phyloP scores from a whole-genome alignment of 2,888 invertebrate genomes.

The Mythimna albipuncta region DNA sequence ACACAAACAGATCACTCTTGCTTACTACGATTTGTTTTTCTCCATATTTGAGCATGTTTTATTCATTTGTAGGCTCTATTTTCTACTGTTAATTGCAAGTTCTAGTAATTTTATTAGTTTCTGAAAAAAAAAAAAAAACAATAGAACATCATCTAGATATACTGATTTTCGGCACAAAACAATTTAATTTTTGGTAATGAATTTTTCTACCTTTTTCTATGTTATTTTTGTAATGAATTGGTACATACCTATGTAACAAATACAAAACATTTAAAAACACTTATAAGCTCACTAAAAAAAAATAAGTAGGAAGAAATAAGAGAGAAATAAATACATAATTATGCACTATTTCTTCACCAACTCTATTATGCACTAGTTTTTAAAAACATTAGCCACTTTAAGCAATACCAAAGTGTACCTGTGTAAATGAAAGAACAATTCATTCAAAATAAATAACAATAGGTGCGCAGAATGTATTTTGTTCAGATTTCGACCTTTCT shows the following conservation, averaged over 20 bases:
- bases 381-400: neutral
- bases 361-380: neutral
- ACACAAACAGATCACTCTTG: constrained; percentile 46
- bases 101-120: constrained; percentile 2
- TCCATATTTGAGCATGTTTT: constrained; percentile 12
- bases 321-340: too few relatives aligned
- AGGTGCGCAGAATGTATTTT: constrained; percentile 12
- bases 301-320: too few relatives aligned
- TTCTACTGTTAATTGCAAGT: neutral
- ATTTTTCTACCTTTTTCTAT: neutral
- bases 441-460: constrained; percentile 45
- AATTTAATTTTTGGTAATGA: too few relatives aligned
- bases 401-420: neutral
- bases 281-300: neutral
- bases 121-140: neutral
- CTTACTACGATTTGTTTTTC: constrained; percentile 53
- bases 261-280: neutral
- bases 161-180: too few relatives aligned
- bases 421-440: constrained; percentile 13
- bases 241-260: neutral
- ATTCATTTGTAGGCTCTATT: constrained; percentile 1
- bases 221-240: neutral
- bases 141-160: neutral
- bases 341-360: too few relatives aligned
- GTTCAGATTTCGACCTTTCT: constrained; percentile 61